Percentiles rank a stretch among this genome's conserved stretches.
Conservation (phyloP, 2,113 vertebrate genomes). For the Nanger granti region DNA sequence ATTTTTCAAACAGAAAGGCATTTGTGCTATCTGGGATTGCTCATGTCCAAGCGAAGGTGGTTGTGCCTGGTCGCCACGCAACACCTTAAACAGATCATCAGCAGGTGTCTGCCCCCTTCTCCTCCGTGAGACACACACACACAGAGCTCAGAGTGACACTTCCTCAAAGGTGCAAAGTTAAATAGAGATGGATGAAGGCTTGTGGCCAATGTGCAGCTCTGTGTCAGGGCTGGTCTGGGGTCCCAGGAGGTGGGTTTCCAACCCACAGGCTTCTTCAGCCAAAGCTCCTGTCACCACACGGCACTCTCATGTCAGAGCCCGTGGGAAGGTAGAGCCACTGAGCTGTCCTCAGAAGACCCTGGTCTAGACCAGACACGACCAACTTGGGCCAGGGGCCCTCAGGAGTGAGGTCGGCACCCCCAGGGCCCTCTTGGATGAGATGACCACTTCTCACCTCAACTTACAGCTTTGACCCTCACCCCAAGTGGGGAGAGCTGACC, state of each 20-base stretch:
- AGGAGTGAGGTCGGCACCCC: not conserved
- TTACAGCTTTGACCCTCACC: not conserved
- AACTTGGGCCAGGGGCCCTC: not conserved
- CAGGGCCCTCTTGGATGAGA: not conserved
- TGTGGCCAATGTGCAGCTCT: not conserved
- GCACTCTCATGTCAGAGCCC: not conserved
- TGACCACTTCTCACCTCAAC: rapidly evolving
- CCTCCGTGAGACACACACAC: not conserved
- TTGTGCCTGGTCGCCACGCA: not conserved
- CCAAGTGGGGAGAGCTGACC: not conserved
- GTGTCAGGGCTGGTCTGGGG: not conserved
- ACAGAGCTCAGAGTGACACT: not conserved
- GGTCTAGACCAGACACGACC: rapidly evolving
- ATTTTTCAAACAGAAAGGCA: not conserved
- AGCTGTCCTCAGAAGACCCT: not conserved
- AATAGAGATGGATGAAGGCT: not conserved
- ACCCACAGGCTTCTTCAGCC: not conserved
- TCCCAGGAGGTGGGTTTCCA: not conserved
- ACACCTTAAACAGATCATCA: rapidly evolving
- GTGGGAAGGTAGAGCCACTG: rapidly evolving
- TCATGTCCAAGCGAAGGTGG: rapidly evolving
- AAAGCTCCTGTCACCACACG: rapidly evolving
- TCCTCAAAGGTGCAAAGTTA: not conserved
- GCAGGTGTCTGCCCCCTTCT: not conserved
- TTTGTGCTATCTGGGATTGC: not conserved